A percentile compares a stretch with the other conserved stretches of the same genome.
These are phyloP conservation scores for Pongo pygmaeus DNA, from an alignment of 2,113 vertebrate species.

Conservation along the genomic window DNA sequence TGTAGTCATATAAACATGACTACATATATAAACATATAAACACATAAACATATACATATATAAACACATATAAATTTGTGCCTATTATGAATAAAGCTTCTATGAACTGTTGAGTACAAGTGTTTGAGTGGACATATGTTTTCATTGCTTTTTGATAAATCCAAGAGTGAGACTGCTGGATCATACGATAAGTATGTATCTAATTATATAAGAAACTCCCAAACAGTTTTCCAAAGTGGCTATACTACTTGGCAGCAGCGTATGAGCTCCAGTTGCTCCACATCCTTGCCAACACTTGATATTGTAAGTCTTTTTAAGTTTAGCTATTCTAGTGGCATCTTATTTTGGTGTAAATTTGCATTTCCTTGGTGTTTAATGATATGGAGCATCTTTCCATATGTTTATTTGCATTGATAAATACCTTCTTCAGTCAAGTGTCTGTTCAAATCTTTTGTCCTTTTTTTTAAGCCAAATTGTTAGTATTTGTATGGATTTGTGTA, in stretches of 20 bases:
- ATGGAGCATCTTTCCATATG: not conserved
- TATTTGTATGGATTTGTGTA: not conserved
- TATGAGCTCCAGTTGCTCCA: not conserved
- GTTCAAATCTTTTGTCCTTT: not conserved
- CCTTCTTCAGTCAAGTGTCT: not conserved
- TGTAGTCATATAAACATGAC: too few species aligned
- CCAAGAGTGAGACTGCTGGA: not conserved
- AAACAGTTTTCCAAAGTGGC: not conserved
- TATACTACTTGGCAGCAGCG: not conserved
- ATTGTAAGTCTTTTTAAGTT: not conserved
- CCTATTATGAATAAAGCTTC: not conserved
- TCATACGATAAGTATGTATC: not conserved
- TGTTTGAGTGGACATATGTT: not conserved
- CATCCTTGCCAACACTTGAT: not conserved
- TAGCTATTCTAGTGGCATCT: not conserved
- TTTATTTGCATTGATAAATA: not conserved
- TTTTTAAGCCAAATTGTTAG: not conserved
- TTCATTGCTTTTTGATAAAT: constrained; percentile 5
- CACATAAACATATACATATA: too few species aligned
- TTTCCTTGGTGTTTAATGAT: constrained; percentile 20
- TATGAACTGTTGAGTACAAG: not conserved
- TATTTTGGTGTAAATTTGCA: constrained; percentile 13
- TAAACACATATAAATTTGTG: not conserved
- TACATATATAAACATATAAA: too few species aligned
- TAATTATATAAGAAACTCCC: not conserved